A percentile compares a stretch with the other conserved stretches of the same genome.
Evolutionary conservation across 2,888 invertebrate species (phyloP).

Genomic region (Malachius bipustulatus): DNA sequence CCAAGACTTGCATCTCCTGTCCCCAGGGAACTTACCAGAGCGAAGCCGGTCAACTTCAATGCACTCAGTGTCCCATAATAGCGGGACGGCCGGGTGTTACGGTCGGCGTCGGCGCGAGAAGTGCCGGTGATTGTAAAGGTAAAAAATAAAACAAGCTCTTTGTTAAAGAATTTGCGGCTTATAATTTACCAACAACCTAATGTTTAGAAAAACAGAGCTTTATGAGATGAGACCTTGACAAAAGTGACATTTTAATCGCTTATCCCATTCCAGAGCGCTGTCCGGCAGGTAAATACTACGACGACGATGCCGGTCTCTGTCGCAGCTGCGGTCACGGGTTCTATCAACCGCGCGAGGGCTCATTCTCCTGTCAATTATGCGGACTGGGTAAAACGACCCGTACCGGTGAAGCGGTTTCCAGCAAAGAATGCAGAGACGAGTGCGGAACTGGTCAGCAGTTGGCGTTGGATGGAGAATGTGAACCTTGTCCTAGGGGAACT

Average conservation of each 20-base stretch:
- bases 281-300: slow-evolving; percentile 88
- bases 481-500: slow-evolving; percentile 71
- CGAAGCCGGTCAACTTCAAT: slow-evolving; percentile 79
- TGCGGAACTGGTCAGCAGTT: slow-evolving; percentile 77
- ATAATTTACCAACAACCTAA: too few relatives aligned
- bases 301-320: slow-evolving; percentile 77
- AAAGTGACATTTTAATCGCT: too few relatives aligned
- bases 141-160: too few relatives aligned
- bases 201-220: too few relatives aligned
- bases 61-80: slow-evolving; percentile 80
- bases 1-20: slow-evolving; percentile 71
- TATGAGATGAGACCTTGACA: too few relatives aligned
- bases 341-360: slow-evolving; percentile 82
- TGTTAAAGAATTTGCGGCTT: slow-evolving; percentile 5
- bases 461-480: slow-evolving; percentile 80
- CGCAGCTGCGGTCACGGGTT: slow-evolving; percentile 89
- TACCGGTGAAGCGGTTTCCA: slow-evolving; percentile 77
- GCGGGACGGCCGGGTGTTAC: slow-evolving; percentile 86
- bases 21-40: slow-evolving; percentile 88
- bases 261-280: slow-evolving; percentile 75
- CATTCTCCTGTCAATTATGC: slow-evolving; percentile 79
- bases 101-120: slow-evolving; percentile 73
- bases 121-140: slow-evolving; percentile 81
- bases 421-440: slow-evolving; percentile 81
- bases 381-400: slow-evolving; percentile 86